Evolutionary conservation across 2,113 vertebrate genomes (phyloP).

Genomic region (Calypte anna): DNA sequence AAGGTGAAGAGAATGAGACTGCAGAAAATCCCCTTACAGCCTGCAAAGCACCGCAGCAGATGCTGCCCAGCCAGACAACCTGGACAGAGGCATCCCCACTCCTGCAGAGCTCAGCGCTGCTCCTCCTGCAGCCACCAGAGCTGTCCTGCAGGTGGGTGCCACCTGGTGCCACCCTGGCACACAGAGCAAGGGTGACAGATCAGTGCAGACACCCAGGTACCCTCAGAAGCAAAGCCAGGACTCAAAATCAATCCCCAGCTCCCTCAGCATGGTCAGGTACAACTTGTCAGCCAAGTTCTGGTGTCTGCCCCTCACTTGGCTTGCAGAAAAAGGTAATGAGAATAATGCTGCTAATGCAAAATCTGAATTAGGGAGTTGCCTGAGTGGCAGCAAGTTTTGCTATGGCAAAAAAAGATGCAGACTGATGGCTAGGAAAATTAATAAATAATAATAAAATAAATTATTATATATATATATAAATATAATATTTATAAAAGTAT

Average conservation of each 20-base stretch:
- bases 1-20: background rate
- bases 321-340: background rate
- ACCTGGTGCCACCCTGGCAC: too few species aligned
- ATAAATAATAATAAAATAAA: background rate
- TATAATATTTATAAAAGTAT: too few species aligned
- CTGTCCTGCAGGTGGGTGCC: background rate
- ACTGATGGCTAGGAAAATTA: background rate
- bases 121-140: background rate
- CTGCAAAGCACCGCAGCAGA: background rate
- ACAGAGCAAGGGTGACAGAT: background rate
- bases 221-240: background rate
- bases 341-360: background rate
- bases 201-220: background rate
- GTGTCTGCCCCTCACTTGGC: background rate
- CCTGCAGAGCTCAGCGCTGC: accelerated
- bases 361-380: background rate
- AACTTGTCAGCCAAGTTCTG: background rate
- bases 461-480: background rate
- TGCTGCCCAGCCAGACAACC: background rate
- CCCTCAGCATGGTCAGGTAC: background rate
- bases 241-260: background rate
- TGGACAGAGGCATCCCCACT: background rate
- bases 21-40: background rate
- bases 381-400: background rate
- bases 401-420: background rate